Evolutionary conservation across 2,888 invertebrate genomes (phyloP).

Genomic region (Odontomyia ornata): DNA sequence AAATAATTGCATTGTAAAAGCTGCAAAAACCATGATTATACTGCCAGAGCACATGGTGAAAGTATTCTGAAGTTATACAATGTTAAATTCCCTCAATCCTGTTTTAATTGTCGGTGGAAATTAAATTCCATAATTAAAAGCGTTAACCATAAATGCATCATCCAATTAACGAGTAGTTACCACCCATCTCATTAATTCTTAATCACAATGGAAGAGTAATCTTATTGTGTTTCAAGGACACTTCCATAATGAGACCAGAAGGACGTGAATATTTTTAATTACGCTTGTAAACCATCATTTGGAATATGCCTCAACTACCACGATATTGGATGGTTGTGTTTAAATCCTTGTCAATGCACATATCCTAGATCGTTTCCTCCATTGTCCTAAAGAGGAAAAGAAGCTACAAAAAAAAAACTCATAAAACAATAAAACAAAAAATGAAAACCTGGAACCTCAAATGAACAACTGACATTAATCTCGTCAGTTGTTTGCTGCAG

Average conservation of each 20-base stretch:
- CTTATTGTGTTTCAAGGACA: background rate
- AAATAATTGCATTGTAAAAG: no score
- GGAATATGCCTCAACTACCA: background rate
- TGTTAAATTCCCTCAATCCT: no score
- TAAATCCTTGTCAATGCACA: background rate
- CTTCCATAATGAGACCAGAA: background rate
- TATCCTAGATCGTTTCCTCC: background rate
- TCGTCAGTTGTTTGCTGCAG: background rate
- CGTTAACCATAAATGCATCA: no score
- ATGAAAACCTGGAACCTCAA: no score
- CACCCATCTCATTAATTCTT: no score
- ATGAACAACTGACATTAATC: slow-evolving; percentile 35
- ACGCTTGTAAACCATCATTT: background rate
- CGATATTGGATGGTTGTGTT: background rate
- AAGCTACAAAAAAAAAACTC: background rate
- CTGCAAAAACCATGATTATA: no score
- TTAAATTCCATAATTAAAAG: no score
- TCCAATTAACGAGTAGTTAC: no score
- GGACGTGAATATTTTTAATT: background rate
- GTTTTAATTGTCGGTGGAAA: no score
- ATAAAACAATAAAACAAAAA: no score
- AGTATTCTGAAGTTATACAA: no score
- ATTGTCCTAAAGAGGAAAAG: background rate
- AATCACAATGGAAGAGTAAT: background rate
- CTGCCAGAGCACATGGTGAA: no score